These are phyloP conservation scores for Buphagus erythrorhynchus DNA, from an alignment of 2,797 vertebrate species.

Conservation along the genomic window DNA sequence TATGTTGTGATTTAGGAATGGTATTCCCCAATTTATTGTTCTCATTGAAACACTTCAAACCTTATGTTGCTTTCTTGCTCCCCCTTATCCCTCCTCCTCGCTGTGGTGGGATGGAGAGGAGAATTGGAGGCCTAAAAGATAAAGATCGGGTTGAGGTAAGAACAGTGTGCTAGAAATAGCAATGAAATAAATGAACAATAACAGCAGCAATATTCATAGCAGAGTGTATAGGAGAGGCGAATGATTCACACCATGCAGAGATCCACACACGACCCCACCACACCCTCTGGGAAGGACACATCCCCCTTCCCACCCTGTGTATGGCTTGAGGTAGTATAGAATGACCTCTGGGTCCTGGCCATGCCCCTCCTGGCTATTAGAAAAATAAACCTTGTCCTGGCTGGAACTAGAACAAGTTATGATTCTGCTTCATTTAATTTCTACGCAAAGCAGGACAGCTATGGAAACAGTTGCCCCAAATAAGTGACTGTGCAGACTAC, in stretches of 20 bases:
- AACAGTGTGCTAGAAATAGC: background rate
- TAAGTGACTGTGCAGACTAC: background rate
- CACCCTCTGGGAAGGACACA: background rate
- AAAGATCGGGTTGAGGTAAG: background rate
- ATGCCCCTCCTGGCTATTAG: background rate
- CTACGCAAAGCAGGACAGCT: background rate
- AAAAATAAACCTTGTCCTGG: background rate
- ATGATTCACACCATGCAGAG: fast-evolving
- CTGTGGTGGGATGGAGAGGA: background rate
- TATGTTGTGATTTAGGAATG: background rate
- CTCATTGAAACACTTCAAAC: background rate
- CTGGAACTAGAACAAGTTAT: background rate
- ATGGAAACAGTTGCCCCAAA: background rate
- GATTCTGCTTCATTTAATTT: background rate
- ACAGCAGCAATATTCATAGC: background rate
- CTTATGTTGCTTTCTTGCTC: fast-evolving
- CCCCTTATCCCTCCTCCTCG: background rate
- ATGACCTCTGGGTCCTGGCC: background rate
- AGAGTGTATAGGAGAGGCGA: background rate
- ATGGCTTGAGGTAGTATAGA: background rate
- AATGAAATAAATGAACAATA: background rate
- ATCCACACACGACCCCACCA: fast-evolving
- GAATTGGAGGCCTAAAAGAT: background rate
- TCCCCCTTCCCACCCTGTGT: background rate
- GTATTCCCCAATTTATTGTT: background rate